phyloP scores from a whole-genome alignment of 2,888 invertebrate genomes.

The Neoscelio sp. region DNA sequence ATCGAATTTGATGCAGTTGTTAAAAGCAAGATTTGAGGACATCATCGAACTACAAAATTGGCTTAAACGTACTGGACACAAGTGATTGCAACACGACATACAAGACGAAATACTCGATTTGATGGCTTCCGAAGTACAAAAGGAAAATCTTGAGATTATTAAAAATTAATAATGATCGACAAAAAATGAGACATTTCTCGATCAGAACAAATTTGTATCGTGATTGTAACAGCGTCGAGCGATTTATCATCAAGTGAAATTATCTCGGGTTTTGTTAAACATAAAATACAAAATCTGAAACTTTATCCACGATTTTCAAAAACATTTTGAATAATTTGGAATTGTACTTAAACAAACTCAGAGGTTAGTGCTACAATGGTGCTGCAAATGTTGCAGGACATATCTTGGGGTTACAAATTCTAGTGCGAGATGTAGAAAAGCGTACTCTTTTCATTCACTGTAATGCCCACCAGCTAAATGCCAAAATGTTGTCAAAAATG shows the following conservation, averaged over 20 bases:
- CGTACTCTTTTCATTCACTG: conserved; percentile 68
- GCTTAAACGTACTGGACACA: conserved; percentile 54
- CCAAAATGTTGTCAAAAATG: conserved; percentile 68
- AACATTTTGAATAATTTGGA: too few species aligned
- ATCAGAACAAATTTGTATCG: too few species aligned
- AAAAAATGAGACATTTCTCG: too few species aligned
- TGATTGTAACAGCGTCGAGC: too few species aligned
- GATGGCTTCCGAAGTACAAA: conserved; percentile 39
- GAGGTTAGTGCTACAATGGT: conserved; percentile 53
- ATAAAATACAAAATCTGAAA: too few species aligned
- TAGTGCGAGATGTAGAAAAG: conserved; percentile 64
- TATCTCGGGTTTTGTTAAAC: too few species aligned
- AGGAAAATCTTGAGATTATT: not conserved
- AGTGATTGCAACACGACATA: conserved; percentile 61
- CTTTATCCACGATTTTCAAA: too few species aligned
- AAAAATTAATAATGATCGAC: too few species aligned
- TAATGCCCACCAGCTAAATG: conserved; percentile 67
- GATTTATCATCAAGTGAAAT: too few species aligned
- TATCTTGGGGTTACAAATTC: conserved; percentile 67
- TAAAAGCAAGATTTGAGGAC: conserved; percentile 58
- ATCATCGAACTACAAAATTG: conserved; percentile 54
- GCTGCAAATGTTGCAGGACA: conserved; percentile 68
- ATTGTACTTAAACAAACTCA: too few species aligned
- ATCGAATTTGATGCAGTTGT: conserved; percentile 48
- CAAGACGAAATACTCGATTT: conserved; percentile 54